phyloP scores from a whole-genome alignment of 92 coral and sea anemone species.

The Pocillopora grandis region DNA sequence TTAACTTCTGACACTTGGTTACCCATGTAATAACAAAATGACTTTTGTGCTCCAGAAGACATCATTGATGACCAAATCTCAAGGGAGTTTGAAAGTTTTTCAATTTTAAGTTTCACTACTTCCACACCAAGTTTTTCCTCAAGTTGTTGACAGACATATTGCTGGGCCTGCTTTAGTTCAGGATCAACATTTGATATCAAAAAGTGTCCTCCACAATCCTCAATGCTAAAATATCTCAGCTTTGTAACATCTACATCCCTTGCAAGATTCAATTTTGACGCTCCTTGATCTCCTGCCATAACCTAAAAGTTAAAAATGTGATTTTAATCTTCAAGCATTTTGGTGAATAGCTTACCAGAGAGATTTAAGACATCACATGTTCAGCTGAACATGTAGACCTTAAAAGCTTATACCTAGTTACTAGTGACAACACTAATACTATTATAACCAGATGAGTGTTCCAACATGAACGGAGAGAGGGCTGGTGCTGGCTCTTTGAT shows the following conservation, averaged over 20 bases:
- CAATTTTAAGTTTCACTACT: slow-evolving; percentile 71
- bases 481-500: too few relatives aligned
- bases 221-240: slow-evolving; percentile 75
- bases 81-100: slow-evolving; percentile 78
- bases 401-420: too few relatives aligned
- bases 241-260: slow-evolving; percentile 64
- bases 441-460: too few relatives aligned
- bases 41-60: slow-evolving; percentile 81
- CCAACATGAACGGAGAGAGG: too few relatives aligned
- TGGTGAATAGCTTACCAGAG: too few relatives aligned
- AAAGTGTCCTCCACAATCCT: slow-evolving; percentile 70
- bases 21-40: slow-evolving; percentile 87
- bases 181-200: slow-evolving; percentile 72
- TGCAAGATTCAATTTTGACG: slow-evolving; percentile 54
- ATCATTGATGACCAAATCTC: slow-evolving; percentile 93
- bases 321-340: too few relatives aligned
- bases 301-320: slow-evolving; percentile 42
- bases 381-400: too few relatives aligned
- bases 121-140: slow-evolving; percentile 62
- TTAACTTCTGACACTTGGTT: slow-evolving; percentile 54
- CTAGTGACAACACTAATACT: too few relatives aligned
- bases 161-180: slow-evolving; percentile 78
- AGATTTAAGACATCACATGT: too few relatives aligned
- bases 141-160: slow-evolving; percentile 68
- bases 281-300: slow-evolving; percentile 80